A percentile compares a stretch with the other conserved stretches of the same genome.
Conservation (phyloP, 2,797 vertebrate species). For the Centropyge bicolor region DNA sequence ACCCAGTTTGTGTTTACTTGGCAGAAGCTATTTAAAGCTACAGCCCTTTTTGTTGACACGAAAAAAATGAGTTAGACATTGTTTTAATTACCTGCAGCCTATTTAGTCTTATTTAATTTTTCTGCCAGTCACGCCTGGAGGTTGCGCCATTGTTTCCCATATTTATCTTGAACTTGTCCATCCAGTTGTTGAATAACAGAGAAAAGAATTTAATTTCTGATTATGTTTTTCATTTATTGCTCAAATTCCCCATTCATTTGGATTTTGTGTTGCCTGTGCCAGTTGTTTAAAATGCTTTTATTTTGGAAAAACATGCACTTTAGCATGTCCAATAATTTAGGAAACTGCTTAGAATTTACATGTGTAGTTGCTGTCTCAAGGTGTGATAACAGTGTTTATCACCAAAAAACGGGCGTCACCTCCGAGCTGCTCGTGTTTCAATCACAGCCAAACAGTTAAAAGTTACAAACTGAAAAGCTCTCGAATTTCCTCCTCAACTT, state of each 20-base stretch:
- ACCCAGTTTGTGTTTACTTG: neutral
- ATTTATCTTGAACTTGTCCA: neutral
- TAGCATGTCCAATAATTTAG: neutral
- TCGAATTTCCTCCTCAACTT: slow-evolving; percentile 3
- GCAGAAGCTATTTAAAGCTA: neutral
- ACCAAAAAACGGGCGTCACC: neutral
- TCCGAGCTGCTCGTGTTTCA: neutral
- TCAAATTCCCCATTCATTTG: neutral
- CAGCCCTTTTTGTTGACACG: neutral
- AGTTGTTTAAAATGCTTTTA: neutral
- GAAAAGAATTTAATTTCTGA: neutral
- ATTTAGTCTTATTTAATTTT: neutral
- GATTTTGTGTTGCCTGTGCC: neutral
- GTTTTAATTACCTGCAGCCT: neutral
- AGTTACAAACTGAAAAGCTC: slow-evolving; percentile 5
- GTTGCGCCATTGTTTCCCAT: neutral
- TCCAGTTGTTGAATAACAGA: neutral
- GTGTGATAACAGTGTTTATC: neutral
- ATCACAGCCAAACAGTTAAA: neutral
- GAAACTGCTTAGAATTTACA: neutral
- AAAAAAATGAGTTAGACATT: neutral
- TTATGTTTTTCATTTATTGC: neutral
- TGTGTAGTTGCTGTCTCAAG: neutral
- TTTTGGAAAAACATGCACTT: neutral
- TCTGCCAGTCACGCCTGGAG: neutral